Percentiles rank a stretch among this genome's conserved stretches.
phyloP scores from a whole-genome alignment of 2,113 vertebrate species.

The Leptocoma aspasia region DNA sequence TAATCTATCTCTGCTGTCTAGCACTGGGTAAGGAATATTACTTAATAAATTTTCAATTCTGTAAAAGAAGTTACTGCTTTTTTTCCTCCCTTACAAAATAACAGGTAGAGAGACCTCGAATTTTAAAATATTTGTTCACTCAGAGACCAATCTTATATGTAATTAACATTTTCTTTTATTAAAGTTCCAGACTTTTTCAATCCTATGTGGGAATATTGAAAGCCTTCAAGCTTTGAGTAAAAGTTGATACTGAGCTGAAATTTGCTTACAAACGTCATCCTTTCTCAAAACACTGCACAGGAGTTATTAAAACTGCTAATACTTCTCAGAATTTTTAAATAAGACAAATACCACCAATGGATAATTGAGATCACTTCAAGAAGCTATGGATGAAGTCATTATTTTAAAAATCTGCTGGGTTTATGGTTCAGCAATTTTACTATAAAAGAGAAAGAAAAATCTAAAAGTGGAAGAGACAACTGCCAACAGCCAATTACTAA shows the following conservation, averaged over 20 bases:
- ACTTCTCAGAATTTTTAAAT: background rate
- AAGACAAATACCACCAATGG: background rate
- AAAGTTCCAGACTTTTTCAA: background rate
- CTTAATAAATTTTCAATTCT: background rate
- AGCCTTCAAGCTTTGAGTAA: background rate
- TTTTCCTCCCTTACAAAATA: background rate
- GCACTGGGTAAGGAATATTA: background rate
- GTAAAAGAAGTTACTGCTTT: background rate
- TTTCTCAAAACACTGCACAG: background rate
- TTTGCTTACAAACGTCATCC: background rate
- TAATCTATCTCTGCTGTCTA: background rate
- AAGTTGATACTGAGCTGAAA: background rate
- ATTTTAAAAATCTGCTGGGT: background rate
- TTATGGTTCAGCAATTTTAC: background rate
- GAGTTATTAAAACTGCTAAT: background rate
- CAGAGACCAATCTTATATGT: background rate
- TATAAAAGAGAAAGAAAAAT: background rate
- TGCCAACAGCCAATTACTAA: background rate
- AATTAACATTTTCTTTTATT: background rate
- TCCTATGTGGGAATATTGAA: background rate
- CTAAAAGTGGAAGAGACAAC: background rate
- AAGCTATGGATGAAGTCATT: background rate
- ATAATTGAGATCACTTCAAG: background rate
- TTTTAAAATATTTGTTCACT: background rate
- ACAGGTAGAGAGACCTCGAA: background rate